Conservation (phyloP, 2,113 vertebrate species). For the Neoarius graeffei region DNA sequence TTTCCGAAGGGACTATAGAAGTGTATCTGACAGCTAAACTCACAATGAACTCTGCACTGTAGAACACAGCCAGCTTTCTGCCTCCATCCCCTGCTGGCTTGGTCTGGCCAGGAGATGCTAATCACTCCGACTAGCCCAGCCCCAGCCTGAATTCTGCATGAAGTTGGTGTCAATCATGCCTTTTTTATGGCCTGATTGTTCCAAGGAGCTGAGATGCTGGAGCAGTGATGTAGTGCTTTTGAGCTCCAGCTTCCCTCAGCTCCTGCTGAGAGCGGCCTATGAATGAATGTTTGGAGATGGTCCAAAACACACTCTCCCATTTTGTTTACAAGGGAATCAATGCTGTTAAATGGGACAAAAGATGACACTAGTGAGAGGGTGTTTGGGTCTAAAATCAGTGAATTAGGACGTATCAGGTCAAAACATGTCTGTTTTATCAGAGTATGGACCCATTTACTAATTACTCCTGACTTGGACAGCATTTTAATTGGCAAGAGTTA, state of each 20-base stretch:
- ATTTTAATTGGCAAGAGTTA: constrained; percentile 30
- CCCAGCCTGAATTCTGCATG: constrained; percentile 41
- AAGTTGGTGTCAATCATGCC: constrained; percentile 52
- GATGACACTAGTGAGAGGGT: constrained; percentile 12
- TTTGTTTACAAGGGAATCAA: constrained; percentile 45
- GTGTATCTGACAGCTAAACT: constrained; percentile 24
- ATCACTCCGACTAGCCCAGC: constrained; percentile 37
- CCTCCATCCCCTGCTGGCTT: constrained; percentile 7
- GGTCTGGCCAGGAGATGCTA: constrained; percentile 35
- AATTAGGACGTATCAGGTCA: neutral
- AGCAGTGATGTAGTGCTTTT: neutral
- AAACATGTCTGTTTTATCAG: constrained; percentile 16
- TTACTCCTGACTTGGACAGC: constrained; percentile 3
- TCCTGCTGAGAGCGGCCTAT: constrained; percentile 33
- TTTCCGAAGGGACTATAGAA: neutral
- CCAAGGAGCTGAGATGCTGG: constrained; percentile 28
- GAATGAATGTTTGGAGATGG: constrained; percentile 50
- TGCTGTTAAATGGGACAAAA: constrained; percentile 37
- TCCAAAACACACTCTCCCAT: constrained; percentile 51
- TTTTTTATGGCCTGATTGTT: constrained; percentile 28
- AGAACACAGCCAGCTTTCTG: constrained; percentile 20
- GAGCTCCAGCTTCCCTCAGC: constrained; percentile 9
- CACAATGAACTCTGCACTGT: constrained; percentile 15
- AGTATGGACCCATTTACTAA: constrained; percentile 22
- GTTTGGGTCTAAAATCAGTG: neutral